Conservation (phyloP, 2,113 vertebrate species). For the Donacobius atricapilla region DNA sequence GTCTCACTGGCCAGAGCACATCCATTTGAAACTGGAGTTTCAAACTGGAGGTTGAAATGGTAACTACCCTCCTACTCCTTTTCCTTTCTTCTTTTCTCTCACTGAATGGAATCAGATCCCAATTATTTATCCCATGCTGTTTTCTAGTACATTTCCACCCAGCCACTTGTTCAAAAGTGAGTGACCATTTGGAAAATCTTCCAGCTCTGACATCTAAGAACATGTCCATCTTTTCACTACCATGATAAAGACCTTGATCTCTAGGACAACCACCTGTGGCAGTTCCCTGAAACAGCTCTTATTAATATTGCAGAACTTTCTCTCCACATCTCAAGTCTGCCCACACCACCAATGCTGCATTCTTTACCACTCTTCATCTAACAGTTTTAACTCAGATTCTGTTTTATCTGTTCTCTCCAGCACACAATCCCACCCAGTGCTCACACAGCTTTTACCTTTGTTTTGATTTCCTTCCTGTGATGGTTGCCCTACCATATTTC, state of each 20-base stretch:
- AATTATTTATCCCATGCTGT: background rate
- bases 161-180: background rate
- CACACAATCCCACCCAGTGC: background rate
- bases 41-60: background rate
- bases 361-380: background rate
- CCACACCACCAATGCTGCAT: background rate
- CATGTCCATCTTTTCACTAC: background rate
- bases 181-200: background rate
- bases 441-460: background rate
- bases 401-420: background rate
- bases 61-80: background rate
- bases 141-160: background rate
- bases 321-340: background rate
- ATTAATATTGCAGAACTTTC: background rate
- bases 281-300: background rate
- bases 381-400: background rate
- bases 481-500: background rate
- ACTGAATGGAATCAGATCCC: background rate
- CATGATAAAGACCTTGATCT: background rate
- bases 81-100: background rate
- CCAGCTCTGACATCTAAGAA: background rate
- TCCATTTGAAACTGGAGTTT: background rate
- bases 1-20: background rate
- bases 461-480: background rate
- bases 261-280: background rate